phyloP scores from a whole-genome alignment of 2,888 invertebrate species.

The Sarcophaga carnaria region DNA sequence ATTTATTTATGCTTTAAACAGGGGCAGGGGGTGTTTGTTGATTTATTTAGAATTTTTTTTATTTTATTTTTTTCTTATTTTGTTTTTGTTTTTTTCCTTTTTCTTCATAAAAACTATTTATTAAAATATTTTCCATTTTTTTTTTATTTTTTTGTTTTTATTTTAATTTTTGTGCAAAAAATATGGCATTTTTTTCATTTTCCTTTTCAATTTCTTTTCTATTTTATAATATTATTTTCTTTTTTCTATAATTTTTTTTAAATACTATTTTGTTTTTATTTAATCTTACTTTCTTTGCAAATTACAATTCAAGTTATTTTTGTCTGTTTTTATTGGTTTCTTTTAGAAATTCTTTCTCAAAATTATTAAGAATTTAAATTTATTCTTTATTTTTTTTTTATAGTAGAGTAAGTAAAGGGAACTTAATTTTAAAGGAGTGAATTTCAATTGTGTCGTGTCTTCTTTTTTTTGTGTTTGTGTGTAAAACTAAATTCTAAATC shows the following conservation, averaged over 20 bases:
- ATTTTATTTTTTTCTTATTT: neutral
- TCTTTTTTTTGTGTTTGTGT: neutral
- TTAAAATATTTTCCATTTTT: constrained; percentile 63
- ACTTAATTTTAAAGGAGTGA: constrained; percentile 7
- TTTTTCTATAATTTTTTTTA: neutral
- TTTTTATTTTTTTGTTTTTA: constrained; percentile 33
- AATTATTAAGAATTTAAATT: neutral
- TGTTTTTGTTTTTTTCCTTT: constrained; percentile 14
- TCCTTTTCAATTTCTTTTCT: constrained; percentile 18
- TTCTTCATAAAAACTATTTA: constrained; percentile 64
- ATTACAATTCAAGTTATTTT: constrained; percentile 23
- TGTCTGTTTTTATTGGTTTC: neutral
- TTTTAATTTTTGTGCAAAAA: constrained; percentile 66
- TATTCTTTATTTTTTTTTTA: neutral
- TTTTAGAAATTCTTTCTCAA: neutral
- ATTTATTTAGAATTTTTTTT: neutral
- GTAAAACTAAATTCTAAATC: constrained; percentile 26
- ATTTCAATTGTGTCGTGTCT: neutral
- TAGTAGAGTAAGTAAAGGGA: neutral
- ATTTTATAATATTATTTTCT: constrained; percentile 28
- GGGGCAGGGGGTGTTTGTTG: no score
- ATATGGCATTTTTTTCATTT: constrained; percentile 58
- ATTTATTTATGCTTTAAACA: constrained; percentile 13
- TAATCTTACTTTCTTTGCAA: constrained; percentile 25
- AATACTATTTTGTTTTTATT: constrained; percentile 29